Percentiles rank a stretch among this genome's conserved stretches.
These are phyloP conservation scores for Harpegnathos saltator DNA, from an alignment of 1,140 invertebrate species.

Conservation along the genomic window DNA sequence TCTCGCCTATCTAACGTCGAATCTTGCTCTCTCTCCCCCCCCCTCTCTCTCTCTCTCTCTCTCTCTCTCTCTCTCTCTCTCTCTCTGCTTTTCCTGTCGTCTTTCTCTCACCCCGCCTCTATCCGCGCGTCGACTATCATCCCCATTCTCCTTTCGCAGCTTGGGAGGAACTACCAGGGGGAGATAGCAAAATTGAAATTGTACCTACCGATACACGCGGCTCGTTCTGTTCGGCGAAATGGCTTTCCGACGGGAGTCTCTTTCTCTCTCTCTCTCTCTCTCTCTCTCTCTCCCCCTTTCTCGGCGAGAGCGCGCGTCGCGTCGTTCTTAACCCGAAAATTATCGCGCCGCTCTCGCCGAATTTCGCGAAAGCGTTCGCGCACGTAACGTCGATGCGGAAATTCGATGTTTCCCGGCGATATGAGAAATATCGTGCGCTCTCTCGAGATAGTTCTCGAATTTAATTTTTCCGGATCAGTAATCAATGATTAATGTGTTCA, in stretches of 20 bases:
- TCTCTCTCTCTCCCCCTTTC: too few species aligned
- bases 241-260: constrained; percentile 52
- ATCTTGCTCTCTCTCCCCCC: constrained; percentile 64
- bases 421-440: too few species aligned
- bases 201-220: constrained; percentile 69
- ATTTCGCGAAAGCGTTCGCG: not conserved
- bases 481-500: too few species aligned
- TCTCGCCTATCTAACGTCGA: constrained; percentile 77
- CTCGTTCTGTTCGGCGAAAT: constrained; percentile 62
- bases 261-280: not conserved
- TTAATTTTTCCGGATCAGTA: too few species aligned
- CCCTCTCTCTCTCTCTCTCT: not conserved
- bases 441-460: too few species aligned
- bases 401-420: not conserved
- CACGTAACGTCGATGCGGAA: not conserved
- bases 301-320: not conserved
- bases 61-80: not conserved
- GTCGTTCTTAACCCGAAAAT: constrained; percentile 26
- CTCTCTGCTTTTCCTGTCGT: not conserved
- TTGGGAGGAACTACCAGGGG: constrained; percentile 65
- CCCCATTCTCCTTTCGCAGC: constrained; percentile 2
- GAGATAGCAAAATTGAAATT: constrained; percentile 82
- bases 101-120: constrained; percentile 17
- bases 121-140: constrained; percentile 25
- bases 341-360: not conserved